Evolutionary conservation across 2,888 invertebrate species (phyloP).

Genomic region (Smittia sp.): DNA sequence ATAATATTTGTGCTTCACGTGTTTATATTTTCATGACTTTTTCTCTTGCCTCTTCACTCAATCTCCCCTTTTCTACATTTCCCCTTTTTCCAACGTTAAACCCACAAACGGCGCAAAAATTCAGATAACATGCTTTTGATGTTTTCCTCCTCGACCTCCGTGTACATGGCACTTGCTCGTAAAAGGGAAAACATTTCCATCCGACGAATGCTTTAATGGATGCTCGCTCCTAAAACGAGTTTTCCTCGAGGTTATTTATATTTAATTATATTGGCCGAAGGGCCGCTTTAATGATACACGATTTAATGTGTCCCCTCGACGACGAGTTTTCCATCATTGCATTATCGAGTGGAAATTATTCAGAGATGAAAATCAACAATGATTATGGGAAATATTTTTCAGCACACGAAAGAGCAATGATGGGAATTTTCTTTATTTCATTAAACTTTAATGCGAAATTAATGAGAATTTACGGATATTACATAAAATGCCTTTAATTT

Average conservation of each 20-base stretch:
- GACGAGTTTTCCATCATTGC: conserved; percentile 20
- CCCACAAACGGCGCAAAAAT: conserved; percentile 24
- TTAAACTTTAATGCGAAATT: conserved; percentile 39
- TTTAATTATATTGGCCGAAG: conserved; percentile 40
- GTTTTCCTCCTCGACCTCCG: conserved; percentile 24
- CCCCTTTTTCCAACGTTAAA: not conserved
- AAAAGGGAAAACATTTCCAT: conserved; percentile 16
- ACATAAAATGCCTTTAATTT: conserved; percentile 29
- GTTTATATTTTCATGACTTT: conserved; percentile 33
- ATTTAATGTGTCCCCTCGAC: conserved; percentile 37
- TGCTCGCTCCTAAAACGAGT: conserved; percentile 27
- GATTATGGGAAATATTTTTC: conserved; percentile 24
- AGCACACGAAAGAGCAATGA: conserved; percentile 12
- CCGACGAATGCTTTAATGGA: conserved; percentile 31
- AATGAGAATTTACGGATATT: conserved; percentile 39
- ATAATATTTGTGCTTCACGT: conserved; percentile 40
- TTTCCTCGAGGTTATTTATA: conserved; percentile 39
- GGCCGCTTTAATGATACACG: conserved; percentile 36
- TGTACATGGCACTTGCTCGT: not conserved
- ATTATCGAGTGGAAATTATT: conserved; percentile 38
- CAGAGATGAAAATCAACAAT: conserved; percentile 23
- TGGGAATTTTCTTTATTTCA: conserved; percentile 9
- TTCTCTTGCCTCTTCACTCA: conserved; percentile 15
- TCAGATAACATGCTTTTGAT: conserved; percentile 40
- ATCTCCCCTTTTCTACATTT: conserved; percentile 6